Percentiles rank a stretch among this genome's conserved stretches.
phyloP scores from a whole-genome alignment of 2,888 invertebrate genomes.

The Anthophora plumipes region DNA sequence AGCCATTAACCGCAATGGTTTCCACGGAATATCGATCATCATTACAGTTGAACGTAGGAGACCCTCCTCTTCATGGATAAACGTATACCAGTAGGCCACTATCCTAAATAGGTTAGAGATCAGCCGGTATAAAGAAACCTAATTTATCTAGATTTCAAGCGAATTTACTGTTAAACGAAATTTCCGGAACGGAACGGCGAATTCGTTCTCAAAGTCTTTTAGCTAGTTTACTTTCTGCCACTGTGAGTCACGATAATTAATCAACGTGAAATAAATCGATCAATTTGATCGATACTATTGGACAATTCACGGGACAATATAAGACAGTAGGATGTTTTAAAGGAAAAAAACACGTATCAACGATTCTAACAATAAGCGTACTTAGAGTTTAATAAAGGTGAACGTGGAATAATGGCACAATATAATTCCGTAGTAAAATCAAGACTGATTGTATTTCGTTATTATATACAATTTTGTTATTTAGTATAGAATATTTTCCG shows the following conservation, averaged over 20 bases:
- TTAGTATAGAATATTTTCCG: too few relatives aligned
- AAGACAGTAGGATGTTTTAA: too few relatives aligned
- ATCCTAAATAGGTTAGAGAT: constrained; percentile 48
- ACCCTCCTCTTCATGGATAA: constrained; percentile 38
- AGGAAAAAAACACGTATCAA: too few relatives aligned
- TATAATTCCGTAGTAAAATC: too few relatives aligned
- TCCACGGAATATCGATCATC: constrained; percentile 63
- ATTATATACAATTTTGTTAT: too few relatives aligned
- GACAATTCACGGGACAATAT: too few relatives aligned
- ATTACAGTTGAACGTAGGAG: constrained; percentile 47
- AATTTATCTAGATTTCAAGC: constrained; percentile 46
- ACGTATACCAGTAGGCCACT: constrained; percentile 28
- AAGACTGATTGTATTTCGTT: too few relatives aligned
- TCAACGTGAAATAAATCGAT: neutral
- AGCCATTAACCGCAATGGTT: constrained; percentile 54
- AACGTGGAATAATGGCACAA: too few relatives aligned
- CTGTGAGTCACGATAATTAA: constrained; percentile 14
- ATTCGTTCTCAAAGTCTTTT: neutral
- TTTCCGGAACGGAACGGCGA: neutral
- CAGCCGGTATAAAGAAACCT: constrained; percentile 44
- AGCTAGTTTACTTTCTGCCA: neutral
- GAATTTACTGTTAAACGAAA: constrained; percentile 34
- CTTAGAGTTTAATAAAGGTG: too few relatives aligned
- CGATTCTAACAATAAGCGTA: too few relatives aligned
- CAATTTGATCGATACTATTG: too few relatives aligned